Evolutionary conservation across 2,888 invertebrate genomes (phyloP).

Genomic region (Dasysyrphus tricinctus): DNA sequence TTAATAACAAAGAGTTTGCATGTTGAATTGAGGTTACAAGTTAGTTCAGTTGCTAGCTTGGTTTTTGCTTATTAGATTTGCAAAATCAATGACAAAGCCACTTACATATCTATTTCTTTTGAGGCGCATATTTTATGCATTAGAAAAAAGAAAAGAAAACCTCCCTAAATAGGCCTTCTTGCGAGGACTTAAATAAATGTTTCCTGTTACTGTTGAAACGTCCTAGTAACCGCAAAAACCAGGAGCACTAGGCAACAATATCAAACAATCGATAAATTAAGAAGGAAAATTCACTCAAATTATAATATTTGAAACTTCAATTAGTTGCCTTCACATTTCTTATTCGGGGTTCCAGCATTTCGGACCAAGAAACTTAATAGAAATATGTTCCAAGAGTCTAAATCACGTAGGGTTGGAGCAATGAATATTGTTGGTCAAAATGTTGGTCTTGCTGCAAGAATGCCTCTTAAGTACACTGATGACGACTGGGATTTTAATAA

Average conservation of each 20-base stretch:
- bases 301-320: slow-evolving; percentile 10
- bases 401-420: slow-evolving; percentile 79
- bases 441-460: slow-evolving; percentile 82
- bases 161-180: slow-evolving; percentile 32
- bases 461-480: slow-evolving; percentile 86
- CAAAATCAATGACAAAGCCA: slow-evolving; percentile 2
- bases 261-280: slow-evolving; percentile 65
- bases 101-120: background rate
- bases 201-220: slow-evolving; percentile 34
- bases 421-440: slow-evolving; percentile 80
- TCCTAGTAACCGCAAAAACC: slow-evolving; percentile 59
- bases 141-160: background rate
- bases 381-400: slow-evolving; percentile 80
- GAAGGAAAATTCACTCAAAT: slow-evolving; percentile 31
- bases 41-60: background rate
- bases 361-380: slow-evolving; percentile 53
- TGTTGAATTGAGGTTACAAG: slow-evolving; percentile 4
- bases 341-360: background rate
- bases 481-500: slow-evolving; percentile 91
- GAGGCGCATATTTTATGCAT: slow-evolving; percentile 21
- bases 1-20: slow-evolving; percentile 2
- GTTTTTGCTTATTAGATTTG: background rate
- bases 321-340: slow-evolving; percentile 12
- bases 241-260: slow-evolving; percentile 68
- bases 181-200: slow-evolving; percentile 3